These are phyloP conservation scores for Felis catus DNA, from an alignment of 2,113 vertebrate genomes.

Conservation along the genomic window DNA sequence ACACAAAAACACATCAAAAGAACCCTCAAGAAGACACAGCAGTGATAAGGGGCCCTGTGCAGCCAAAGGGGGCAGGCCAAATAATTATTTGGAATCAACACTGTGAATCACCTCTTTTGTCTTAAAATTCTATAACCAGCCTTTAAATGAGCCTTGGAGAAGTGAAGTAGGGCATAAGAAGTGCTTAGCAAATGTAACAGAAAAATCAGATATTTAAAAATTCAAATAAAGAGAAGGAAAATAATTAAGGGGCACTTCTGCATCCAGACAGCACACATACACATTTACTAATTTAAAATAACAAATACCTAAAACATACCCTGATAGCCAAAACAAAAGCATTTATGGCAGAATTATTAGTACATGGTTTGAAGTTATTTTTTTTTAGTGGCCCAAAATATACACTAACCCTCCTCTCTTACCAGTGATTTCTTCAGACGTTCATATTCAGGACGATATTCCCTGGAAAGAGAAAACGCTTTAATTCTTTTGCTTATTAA, in stretches of 20 bases:
- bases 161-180: not conserved
- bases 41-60: not conserved
- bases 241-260: not conserved
- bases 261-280: not conserved
- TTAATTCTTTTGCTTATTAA: constrained; percentile 30
- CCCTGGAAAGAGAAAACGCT: constrained; percentile 83
- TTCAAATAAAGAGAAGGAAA: constrained; percentile 22
- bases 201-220: constrained; percentile 42
- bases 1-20: constrained; percentile 8
- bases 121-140: not conserved
- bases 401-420: constrained; percentile 70
- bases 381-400: not conserved
- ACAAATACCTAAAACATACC: not conserved
- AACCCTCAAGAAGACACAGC: not conserved
- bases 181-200: not conserved
- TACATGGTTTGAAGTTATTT: not conserved
- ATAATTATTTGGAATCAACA: not conserved
- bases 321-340: not conserved
- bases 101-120: not conserved
- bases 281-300: constrained; percentile 39
- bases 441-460: constrained; percentile 96
- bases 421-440: constrained; percentile 91
- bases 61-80: not conserved
- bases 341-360: not conserved
- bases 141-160: not conserved